Percentiles rank a stretch among this genome's conserved stretches.
Evolutionary conservation across 2,888 invertebrate genomes (phyloP).

Genomic region (Ectropis crepuscularia): DNA sequence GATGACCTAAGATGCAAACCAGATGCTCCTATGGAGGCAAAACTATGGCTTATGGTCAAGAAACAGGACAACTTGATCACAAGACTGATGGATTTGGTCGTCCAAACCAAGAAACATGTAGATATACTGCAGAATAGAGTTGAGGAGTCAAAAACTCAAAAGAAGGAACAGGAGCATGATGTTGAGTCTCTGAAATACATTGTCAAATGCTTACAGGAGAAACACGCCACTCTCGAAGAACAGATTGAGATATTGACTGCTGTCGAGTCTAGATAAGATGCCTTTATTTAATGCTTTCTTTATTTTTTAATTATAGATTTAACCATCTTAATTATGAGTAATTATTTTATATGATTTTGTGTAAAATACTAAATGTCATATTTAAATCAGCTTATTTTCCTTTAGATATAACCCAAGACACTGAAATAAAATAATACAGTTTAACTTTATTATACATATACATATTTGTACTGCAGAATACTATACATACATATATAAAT

Average conservation of each 20-base stretch:
- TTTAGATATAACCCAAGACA: no score
- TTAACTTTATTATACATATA: no score
- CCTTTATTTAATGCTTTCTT: background rate
- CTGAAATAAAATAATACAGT: no score
- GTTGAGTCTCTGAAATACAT: constrained; percentile 72
- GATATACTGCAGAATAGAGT: constrained; percentile 64
- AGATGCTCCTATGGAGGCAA: constrained; percentile 64
- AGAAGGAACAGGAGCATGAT: constrained; percentile 64
- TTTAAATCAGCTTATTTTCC: no score
- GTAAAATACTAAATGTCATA: no score
- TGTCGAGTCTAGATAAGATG: constrained; percentile 68
- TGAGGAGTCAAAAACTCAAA: constrained; percentile 56
- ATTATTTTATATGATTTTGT: no score
- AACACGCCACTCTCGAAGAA: constrained; percentile 75
- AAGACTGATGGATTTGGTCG: constrained; percentile 62
- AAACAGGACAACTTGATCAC: constrained; percentile 72
- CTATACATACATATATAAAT: no score
- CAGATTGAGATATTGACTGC: constrained; percentile 77
- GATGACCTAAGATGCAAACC: constrained; percentile 63
- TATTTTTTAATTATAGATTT: background rate
- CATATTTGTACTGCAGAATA: no score
- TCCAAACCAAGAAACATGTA: constrained; percentile 67
- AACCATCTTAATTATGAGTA: background rate
- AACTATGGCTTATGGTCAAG: constrained; percentile 72
- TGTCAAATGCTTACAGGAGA: constrained; percentile 76